Evolutionary conservation across 2,888 invertebrate species (phyloP).

Genomic region (Clistopyga incitator): DNA sequence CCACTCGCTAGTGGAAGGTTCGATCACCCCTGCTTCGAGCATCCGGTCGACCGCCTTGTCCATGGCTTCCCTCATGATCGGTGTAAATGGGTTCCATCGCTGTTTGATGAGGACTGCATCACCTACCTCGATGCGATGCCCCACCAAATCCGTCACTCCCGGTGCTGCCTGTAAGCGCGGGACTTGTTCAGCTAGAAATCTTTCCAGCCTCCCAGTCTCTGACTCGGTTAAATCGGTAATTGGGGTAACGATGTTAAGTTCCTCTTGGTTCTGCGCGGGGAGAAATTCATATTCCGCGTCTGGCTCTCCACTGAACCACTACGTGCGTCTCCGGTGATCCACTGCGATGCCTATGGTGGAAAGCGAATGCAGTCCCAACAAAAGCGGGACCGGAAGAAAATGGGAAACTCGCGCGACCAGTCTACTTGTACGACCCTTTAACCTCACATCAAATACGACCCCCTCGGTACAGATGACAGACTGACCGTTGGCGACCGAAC

Average conservation of each 20-base stretch:
- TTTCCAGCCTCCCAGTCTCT: not conserved
- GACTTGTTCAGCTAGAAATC: not conserved
- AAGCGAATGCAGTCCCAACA: not conserved
- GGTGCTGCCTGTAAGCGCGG: not conserved
- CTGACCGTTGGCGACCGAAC: not conserved
- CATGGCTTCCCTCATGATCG: not conserved
- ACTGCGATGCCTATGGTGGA: not conserved
- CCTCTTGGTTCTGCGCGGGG: not conserved
- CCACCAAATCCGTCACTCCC: not conserved
- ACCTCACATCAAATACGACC: not conserved
- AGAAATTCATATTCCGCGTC: not conserved
- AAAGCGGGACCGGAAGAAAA: not conserved
- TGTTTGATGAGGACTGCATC: not conserved
- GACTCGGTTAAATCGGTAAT: not conserved
- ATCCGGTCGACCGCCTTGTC: not conserved
- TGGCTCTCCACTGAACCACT: not conserved
- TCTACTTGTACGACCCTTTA: not conserved
- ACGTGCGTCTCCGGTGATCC: not conserved
- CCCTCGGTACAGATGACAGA: not conserved
- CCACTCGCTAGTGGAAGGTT: constrained; percentile 45
- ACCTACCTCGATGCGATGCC: constrained; percentile 39
- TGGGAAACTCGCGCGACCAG: not conserved
- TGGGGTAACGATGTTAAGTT: not conserved
- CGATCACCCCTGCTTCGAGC: not conserved
- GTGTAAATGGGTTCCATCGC: not conserved